These are phyloP conservation scores for Wasmannia auropunctata DNA, from an alignment of 1,140 invertebrate genomes.

Conservation along the genomic window DNA sequence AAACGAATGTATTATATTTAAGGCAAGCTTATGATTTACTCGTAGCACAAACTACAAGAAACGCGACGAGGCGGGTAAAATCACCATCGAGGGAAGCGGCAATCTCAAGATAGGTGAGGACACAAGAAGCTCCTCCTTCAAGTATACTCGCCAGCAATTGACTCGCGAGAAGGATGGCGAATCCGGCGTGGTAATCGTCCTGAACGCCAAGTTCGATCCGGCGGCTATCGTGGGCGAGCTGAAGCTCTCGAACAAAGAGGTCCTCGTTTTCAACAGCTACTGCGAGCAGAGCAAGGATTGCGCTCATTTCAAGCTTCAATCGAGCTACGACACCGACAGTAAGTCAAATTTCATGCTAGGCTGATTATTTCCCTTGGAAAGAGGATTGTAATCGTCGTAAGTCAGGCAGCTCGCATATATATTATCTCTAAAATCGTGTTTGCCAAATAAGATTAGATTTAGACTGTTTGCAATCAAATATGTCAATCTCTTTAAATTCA, in stretches of 20 bases:
- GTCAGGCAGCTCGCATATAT: background rate
- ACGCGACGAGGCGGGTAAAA: slow-evolving; percentile 89
- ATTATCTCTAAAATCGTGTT: background rate
- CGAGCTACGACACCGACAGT: slow-evolving; percentile 86
- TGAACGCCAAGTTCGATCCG: slow-evolving; percentile 85
- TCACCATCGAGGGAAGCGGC: slow-evolving; percentile 90
- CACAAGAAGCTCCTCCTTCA: slow-evolving; percentile 89
- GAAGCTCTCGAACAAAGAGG: slow-evolving; percentile 89
- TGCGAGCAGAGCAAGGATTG: slow-evolving; percentile 92
- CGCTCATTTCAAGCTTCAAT: slow-evolving; percentile 89
- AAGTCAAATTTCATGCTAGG: slow-evolving; percentile 70
- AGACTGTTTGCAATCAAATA: background rate
- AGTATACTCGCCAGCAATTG: slow-evolving; percentile 88
- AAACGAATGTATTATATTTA: background rate
- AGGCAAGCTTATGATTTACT: slow-evolving; percentile 59
- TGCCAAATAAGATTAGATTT: background rate
- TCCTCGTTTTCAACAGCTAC: slow-evolving; percentile 89
- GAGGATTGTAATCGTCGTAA: background rate
- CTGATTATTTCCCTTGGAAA: background rate
- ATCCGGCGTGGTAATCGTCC: slow-evolving; percentile 85
- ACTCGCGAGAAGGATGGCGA: slow-evolving; percentile 87
- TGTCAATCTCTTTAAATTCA: background rate
- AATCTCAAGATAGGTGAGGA: slow-evolving; percentile 88
- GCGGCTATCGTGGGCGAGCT: slow-evolving; percentile 87
- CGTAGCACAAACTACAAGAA: slow-evolving; percentile 88